Percentiles rank a stretch among this genome's conserved stretches.
Conservation (phyloP, 2,888 invertebrate species). For the Thecophora atra region DNA sequence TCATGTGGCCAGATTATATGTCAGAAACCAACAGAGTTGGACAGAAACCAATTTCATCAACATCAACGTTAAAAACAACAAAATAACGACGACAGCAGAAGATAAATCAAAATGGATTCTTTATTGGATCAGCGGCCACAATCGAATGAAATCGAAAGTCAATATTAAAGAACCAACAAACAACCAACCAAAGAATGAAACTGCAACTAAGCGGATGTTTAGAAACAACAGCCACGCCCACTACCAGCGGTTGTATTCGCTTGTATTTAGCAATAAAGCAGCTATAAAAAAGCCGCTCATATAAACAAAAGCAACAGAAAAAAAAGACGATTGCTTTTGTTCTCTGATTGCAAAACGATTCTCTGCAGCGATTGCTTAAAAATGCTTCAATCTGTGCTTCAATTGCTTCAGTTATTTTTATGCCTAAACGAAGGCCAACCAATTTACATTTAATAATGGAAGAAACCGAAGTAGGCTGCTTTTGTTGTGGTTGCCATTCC, state of each 20-base stretch:
- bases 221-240: not conserved
- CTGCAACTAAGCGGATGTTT: not conserved
- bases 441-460: slow-evolving; percentile 15
- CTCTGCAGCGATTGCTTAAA: not conserved
- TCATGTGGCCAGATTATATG: not conserved
- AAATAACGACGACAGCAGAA: not conserved
- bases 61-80: no score
- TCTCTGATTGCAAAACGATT: slow-evolving; percentile 10
- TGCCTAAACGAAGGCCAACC: slow-evolving; percentile 18
- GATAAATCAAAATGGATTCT: not conserved
- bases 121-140: not conserved
- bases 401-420: slow-evolving; percentile 7
- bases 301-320: not conserved
- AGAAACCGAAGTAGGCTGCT: not conserved
- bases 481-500: not conserved
- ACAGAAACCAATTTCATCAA: not conserved
- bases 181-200: not conserved
- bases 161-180: not conserved
- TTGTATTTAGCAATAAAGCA: slow-evolving; percentile 4
- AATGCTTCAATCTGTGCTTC: not conserved
- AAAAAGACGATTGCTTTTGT: not conserved
- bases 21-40: not conserved
- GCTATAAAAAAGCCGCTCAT: not conserved
- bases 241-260: not conserved
- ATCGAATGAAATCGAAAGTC: slow-evolving; percentile 4